Evolutionary conservation across 2,113 vertebrate genomes (phyloP).

Genomic region (Cyrtonyx montezumae): DNA sequence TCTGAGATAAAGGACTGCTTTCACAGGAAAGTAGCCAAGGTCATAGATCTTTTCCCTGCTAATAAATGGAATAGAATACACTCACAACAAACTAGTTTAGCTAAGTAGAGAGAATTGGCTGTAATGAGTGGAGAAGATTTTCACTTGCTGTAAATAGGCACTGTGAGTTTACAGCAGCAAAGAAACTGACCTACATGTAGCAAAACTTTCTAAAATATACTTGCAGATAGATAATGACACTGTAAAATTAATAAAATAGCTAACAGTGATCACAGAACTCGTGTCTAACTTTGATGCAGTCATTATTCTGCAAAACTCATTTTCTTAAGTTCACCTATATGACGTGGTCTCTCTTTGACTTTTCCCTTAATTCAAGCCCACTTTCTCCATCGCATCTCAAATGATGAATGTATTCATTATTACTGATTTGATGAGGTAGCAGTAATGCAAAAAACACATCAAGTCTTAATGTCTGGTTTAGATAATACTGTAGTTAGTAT

Average conservation of each 20-base stretch:
- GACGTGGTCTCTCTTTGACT: background rate
- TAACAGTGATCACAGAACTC: background rate
- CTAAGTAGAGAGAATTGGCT: background rate
- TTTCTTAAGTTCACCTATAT: background rate
- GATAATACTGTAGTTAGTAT: background rate
- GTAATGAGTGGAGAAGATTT: background rate
- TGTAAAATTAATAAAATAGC: background rate
- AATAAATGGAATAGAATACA: background rate
- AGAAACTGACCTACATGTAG: background rate
- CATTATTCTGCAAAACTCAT: background rate
- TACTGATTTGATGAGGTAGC: background rate
- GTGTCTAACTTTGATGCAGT: background rate
- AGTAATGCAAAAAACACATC: background rate
- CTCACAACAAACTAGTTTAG: background rate
- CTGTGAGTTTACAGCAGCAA: background rate
- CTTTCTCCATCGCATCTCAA: background rate
- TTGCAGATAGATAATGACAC: background rate
- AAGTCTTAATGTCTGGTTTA: background rate
- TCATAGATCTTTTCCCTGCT: background rate
- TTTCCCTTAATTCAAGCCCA: background rate
- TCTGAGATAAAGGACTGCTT: conserved; percentile 10
- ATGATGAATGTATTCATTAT: background rate
- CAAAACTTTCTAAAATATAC: background rate
- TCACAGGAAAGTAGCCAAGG: background rate
- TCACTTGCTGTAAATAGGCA: background rate